Evolutionary conservation across 2,797 vertebrate genomes (phyloP).

Genomic region (Alfaro cultratus): DNA sequence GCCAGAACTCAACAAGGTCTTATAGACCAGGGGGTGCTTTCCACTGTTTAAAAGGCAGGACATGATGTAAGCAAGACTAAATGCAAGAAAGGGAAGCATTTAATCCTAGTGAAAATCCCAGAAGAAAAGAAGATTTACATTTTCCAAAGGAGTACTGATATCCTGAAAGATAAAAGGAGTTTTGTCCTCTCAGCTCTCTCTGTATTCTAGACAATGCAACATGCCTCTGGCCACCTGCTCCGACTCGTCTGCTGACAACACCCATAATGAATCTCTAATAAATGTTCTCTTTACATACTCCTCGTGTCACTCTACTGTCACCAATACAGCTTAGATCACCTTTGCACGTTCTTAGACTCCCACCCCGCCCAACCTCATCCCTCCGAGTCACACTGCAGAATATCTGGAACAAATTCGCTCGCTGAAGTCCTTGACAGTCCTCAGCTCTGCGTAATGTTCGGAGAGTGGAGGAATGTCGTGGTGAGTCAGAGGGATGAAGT

Average conservation of each 20-base stretch:
- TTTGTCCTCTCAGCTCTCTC: slow-evolving; percentile 54
- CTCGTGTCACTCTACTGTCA: slow-evolving; percentile 36
- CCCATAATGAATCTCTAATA: slow-evolving; percentile 62
- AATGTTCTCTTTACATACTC: slow-evolving; percentile 68
- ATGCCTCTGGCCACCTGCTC: slow-evolving; percentile 74
- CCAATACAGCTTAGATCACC: slow-evolving; percentile 50
- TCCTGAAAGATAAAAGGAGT: slow-evolving; percentile 62
- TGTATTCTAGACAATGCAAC: slow-evolving; percentile 73
- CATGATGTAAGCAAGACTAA: slow-evolving; percentile 3
- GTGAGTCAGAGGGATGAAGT: slow-evolving; percentile 76
- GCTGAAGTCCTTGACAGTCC: slow-evolving; percentile 71
- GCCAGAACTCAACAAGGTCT: slow-evolving; percentile 38
- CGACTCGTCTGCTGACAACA: slow-evolving; percentile 66
- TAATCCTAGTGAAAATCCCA: slow-evolving; percentile 39
- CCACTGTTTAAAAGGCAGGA: slow-evolving; percentile 6
- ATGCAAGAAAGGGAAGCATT: slow-evolving; percentile 32
- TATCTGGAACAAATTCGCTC: slow-evolving; percentile 74
- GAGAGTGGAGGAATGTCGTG: slow-evolving; percentile 75
- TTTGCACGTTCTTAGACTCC: slow-evolving; percentile 22
- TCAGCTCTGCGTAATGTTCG: slow-evolving; percentile 71
- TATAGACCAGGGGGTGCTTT: slow-evolving; percentile 7
- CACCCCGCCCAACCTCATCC: slow-evolving; percentile 40
- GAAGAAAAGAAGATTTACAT: slow-evolving; percentile 51
- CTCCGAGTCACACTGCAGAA: slow-evolving; percentile 49
- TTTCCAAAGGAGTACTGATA: slow-evolving; percentile 63